Conservation (phyloP, 2,888 invertebrate species). For the Tuberolachnus salignus region DNA sequence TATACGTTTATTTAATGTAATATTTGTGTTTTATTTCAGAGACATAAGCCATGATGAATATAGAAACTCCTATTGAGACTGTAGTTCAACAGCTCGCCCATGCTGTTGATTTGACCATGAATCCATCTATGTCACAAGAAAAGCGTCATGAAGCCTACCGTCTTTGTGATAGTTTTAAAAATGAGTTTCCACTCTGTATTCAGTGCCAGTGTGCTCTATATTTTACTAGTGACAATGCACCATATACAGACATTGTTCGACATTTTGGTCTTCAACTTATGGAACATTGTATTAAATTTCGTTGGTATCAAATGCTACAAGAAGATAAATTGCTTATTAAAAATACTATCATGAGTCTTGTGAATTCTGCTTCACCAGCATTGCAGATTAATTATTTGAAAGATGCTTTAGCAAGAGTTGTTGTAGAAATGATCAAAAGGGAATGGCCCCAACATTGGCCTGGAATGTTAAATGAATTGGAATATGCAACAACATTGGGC, state of each 20-base stretch:
- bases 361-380: conserved; percentile 51
- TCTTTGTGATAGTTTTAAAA: conserved; percentile 73
- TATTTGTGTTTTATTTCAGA: conserved; percentile 42
- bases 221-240: conserved; percentile 74
- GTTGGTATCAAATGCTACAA: conserved; percentile 88
- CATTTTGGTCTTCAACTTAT: conserved; percentile 91
- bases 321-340: conserved; percentile 86
- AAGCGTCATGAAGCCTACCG: conserved; percentile 82
- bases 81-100: conserved; percentile 67
- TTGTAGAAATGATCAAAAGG: conserved; percentile 94
- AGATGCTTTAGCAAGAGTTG: conserved; percentile 84
- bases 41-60: conserved; percentile 28
- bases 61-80: conserved; percentile 50
- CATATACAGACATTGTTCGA: conserved; percentile 70
- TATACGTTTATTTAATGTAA: background rate
- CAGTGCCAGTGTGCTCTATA: conserved; percentile 84
- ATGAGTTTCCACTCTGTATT: conserved; percentile 79
- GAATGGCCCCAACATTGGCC: conserved; percentile 99
- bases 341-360: conserved; percentile 57
- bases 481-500: conserved; percentile 75
- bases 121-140: conserved; percentile 76
- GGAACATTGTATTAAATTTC: conserved; percentile 90
- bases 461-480: conserved; percentile 77
- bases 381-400: conserved; percentile 68
- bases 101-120: conserved; percentile 83